phyloP scores from a whole-genome alignment of 2,113 vertebrate genomes.

The Micromys minutus region DNA sequence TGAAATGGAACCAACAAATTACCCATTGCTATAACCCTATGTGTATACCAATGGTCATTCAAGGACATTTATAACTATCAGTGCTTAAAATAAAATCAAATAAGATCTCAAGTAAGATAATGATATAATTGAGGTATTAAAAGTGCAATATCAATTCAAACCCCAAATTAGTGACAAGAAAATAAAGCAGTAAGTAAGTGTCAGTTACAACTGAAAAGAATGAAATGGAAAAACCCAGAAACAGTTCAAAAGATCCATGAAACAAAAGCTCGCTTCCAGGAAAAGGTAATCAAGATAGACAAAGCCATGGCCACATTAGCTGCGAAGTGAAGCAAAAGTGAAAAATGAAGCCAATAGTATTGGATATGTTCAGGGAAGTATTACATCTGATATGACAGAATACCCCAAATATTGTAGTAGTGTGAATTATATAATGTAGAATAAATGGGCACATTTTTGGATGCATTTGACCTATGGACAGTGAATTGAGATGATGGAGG shows the following conservation, averaged over 20 bases:
- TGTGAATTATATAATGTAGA: not conserved
- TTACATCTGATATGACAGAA: not conserved
- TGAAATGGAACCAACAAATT: not conserved
- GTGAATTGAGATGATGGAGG: not conserved
- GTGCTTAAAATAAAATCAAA: not conserved
- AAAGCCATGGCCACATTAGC: not conserved
- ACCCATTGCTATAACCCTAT: no score
- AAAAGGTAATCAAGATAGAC: not conserved
- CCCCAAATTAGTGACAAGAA: not conserved
- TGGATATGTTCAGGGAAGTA: no score
- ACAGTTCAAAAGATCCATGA: not conserved
- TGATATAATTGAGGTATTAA: not conserved
- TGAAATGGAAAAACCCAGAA: not conserved
- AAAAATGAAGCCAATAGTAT: not conserved
- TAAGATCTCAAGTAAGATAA: not conserved
- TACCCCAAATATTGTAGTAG: not conserved
- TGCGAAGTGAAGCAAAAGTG: not conserved
- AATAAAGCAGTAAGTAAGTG: not conserved
- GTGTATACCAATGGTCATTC: no score
- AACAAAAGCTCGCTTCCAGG: not conserved
- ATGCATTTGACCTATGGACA: not conserved
- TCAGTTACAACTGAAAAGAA: not conserved
- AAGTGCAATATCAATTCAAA: not conserved
- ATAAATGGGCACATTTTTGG: not conserved
- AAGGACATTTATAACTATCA: not conserved